Percentiles rank a stretch among this genome's conserved stretches.
Evolutionary conservation across 2,113 vertebrate genomes (phyloP).

Genomic region (Hippolais icterina): DNA sequence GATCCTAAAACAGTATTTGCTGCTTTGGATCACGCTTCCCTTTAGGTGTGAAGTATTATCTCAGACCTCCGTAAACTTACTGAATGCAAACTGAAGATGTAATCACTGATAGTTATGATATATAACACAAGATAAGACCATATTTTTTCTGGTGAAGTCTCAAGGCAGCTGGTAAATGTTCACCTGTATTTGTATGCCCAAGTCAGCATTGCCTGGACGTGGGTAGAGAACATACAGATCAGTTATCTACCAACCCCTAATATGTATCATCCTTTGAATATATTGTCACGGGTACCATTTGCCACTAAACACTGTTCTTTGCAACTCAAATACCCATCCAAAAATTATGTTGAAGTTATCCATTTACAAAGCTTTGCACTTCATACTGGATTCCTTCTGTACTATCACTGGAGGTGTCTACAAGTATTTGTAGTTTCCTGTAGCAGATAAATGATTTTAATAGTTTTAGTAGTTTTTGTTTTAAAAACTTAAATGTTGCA

Average conservation of each 20-base stretch:
- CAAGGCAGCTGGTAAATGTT: not conserved
- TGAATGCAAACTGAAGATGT: not conserved
- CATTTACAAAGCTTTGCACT: not conserved
- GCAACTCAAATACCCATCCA: not conserved
- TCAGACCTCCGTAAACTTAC: not conserved
- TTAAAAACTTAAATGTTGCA: not conserved
- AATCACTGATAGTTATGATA: not conserved
- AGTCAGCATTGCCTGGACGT: not conserved
- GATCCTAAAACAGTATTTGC: not conserved
- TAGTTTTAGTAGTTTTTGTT: not conserved
- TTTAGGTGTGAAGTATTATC: not conserved
- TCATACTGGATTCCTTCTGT: not conserved
- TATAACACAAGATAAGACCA: not conserved
- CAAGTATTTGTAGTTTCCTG: not conserved
- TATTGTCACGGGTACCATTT: not conserved
- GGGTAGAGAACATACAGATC: not conserved
- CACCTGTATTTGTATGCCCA: not conserved
- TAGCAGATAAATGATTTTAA: not conserved
- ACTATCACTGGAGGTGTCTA: not conserved
- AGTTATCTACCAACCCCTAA: not conserved
- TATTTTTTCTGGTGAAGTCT: not conserved
- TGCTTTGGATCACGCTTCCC: fast-evolving
- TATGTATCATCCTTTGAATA: not conserved
- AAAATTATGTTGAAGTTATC: not conserved
- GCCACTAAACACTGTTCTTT: not conserved